Evolutionary conservation across 2,888 invertebrate genomes (phyloP), one percentile per base, ranked within the genome.

Genomic region (Thymelicus lineola): DNA sequence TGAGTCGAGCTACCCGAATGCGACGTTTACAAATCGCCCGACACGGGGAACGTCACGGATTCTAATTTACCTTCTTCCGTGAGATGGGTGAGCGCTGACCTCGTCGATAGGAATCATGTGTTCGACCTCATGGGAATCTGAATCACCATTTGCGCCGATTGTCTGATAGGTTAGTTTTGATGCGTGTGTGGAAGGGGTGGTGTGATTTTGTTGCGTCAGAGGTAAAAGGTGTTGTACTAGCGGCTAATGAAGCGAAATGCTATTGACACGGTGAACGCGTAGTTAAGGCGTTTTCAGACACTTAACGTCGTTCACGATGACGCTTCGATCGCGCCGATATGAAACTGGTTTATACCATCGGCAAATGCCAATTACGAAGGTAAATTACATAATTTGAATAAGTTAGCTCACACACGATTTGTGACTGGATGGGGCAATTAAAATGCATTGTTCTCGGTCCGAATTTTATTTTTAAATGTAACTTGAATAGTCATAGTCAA

Each of bases 21-120:
- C 82, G 89, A 90, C 90, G 86, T 85, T 82, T 82, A 91, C 87
- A 90, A 91, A 91, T 91, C 81, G 86, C 82, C 82, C 79, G 79
- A 81, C 82, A 80, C 80, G 74, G 77, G 79, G 77, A 81, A 83
- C 86, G 84, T 87, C 87, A 88, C 86, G 87, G 87, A 84, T 87
- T 87, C 86, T 88, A 87, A 87, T 89, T 88, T 86, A 86, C 86
- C 89, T 85, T 87, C 87, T 82, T 90, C 84, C 82, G 80, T 77
- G 77, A 83, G 77, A 82, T 77, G 82, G 85, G 82, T 79, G 67
- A 81, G 78, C 79, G 81, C 81, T 86, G 86, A 87, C 86, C 88
- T 80, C 80, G 70, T 75, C 79, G 80, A 69, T 63, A 50, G 69
- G 63, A 80, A 83, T 83, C 83, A 82, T 84, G 86, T 81, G 83